phyloP scores from a whole-genome alignment of 2,113 vertebrate species.

The Pluvialis apricaria region DNA sequence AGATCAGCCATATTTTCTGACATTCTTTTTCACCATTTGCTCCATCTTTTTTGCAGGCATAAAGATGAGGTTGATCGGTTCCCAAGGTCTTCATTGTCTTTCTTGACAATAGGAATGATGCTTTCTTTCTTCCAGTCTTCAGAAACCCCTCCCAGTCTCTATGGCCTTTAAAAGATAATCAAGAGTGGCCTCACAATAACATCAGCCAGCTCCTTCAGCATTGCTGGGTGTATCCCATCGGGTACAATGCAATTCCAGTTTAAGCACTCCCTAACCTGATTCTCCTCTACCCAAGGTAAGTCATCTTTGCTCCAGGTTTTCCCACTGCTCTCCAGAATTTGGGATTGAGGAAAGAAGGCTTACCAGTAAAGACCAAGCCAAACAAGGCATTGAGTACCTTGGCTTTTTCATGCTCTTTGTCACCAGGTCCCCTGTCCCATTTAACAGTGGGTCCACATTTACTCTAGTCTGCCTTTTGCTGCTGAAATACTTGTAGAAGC shows the following conservation, averaged over 20 bases:
- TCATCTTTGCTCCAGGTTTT: not conserved
- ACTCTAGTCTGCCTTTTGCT: not conserved
- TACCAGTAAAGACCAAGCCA: not conserved
- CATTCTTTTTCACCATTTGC: not conserved
- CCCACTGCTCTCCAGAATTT: not conserved
- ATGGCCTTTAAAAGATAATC: not conserved
- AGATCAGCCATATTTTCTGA: no score
- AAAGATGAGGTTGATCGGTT: not conserved
- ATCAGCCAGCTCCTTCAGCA: not conserved
- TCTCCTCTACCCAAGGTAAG: not conserved
- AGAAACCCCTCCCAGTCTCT: not conserved
- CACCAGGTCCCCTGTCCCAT: not conserved
- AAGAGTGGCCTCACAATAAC: not conserved
- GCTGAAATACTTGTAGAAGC: not conserved
- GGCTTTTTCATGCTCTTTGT: not conserved
- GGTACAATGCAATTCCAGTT: not conserved
- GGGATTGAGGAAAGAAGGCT: not conserved
- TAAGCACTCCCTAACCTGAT: not conserved
- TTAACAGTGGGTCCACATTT: not conserved
- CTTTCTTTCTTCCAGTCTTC: not conserved
- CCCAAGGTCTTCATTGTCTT: not conserved
- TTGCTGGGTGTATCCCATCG: not conserved
- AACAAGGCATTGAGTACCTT: not conserved
- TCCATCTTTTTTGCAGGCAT: not conserved
- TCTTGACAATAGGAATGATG: not conserved